These are phyloP conservation scores for Epinephelus awoara DNA, from an alignment of 2,797 vertebrate genomes.

Conservation along the genomic window DNA sequence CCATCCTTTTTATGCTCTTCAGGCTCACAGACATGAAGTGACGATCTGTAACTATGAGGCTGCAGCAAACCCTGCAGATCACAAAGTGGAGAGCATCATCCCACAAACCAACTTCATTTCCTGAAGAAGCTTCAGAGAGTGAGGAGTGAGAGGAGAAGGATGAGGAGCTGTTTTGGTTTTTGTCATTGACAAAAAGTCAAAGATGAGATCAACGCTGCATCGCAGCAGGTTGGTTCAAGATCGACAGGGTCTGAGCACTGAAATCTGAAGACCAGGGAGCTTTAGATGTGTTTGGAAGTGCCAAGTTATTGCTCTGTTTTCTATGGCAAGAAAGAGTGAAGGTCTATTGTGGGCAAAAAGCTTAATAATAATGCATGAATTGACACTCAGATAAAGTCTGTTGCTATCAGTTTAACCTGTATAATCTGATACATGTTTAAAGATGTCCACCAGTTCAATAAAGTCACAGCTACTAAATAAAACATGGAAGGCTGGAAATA, in stretches of 20 bases:
- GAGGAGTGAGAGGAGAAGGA: not conserved
- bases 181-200: conserved; percentile 37
- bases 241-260: conserved; percentile 20
- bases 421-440: conserved; percentile 19
- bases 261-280: conserved; percentile 47
- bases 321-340: conserved; percentile 61
- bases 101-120: conserved; percentile 97
- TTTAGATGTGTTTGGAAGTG: conserved; percentile 47
- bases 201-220: conserved; percentile 45
- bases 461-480: conserved; percentile 43
- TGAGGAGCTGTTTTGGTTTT: conserved; percentile 21
- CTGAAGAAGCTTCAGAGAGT: conserved; percentile 72
- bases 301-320: conserved; percentile 56
- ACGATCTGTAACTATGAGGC: conserved; percentile 98
- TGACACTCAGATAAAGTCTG: conserved; percentile 35
- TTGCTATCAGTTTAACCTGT: conserved; percentile 40
- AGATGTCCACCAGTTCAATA: conserved; percentile 30
- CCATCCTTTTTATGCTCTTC: not conserved
- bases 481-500: conserved; percentile 33
- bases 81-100: conserved; percentile 91
- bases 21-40: conserved; percentile 95
- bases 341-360: conserved; percentile 47
- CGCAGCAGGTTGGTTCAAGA: conserved; percentile 31
- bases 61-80: conserved; percentile 95
- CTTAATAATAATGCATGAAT: conserved; percentile 66